A percentile compares a stretch with the other conserved stretches of the same genome.
These are phyloP conservation scores for Neoitamus cyanurus DNA, from an alignment of 2,888 invertebrate genomes.

Conservation along the genomic window DNA sequence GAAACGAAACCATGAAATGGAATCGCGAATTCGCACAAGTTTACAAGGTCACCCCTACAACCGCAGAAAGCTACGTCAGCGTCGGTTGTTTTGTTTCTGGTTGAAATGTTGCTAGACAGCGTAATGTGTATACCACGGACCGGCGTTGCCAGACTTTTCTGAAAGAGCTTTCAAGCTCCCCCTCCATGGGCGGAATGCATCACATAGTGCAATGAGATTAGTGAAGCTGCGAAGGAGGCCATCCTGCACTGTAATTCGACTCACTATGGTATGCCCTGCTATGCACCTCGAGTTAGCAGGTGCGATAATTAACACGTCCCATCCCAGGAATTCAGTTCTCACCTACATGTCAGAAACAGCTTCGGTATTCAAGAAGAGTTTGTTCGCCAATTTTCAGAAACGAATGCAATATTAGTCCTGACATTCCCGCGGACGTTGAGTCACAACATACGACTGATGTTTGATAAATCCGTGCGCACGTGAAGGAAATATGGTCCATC, in stretches of 20 bases:
- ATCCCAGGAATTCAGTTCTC: neutral
- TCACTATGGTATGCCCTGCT: neutral
- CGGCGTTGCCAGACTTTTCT: slow-evolving; percentile 2
- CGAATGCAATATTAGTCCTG: neutral
- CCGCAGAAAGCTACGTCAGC: neutral
- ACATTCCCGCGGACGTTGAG: too few relatives aligned
- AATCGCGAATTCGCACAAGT: slow-evolving; percentile 41
- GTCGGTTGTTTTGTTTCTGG: slow-evolving; percentile 23
- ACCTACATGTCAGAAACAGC: neutral
- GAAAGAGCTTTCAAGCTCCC: slow-evolving; percentile 10
- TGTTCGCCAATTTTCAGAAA: neutral
- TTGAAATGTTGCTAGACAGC: slow-evolving; percentile 38
- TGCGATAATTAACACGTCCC: neutral
- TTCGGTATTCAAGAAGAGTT: neutral
- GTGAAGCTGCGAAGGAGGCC: neutral
- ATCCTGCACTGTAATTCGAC: neutral
- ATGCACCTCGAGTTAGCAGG: neutral
- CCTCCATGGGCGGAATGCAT: neutral
- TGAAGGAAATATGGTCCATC: too few relatives aligned
- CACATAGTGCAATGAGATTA: neutral
- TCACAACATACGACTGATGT: too few relatives aligned
- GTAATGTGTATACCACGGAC: neutral
- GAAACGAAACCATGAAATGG: slow-evolving; percentile 17
- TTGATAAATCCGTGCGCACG: too few relatives aligned
- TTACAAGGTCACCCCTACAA: slow-evolving; percentile 39